phyloP scores from a whole-genome alignment of 1,140 invertebrate species.

The Conus ventricosus region DNA sequence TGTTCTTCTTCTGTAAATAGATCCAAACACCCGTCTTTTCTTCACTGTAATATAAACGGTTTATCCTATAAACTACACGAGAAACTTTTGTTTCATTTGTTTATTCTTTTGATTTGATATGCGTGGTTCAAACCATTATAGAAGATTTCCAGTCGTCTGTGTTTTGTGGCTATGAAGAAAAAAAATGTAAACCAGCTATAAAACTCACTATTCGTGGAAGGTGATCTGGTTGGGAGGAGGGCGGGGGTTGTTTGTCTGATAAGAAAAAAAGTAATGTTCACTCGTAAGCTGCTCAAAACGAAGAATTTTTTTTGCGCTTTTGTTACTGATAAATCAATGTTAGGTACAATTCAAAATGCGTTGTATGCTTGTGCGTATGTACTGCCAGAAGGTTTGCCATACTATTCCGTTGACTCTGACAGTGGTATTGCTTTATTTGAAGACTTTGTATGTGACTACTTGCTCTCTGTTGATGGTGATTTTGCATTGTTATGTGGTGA shows the following conservation, averaged over 20 bases:
- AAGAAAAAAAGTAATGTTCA: background rate
- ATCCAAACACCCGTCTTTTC: background rate
- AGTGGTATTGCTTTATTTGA: background rate
- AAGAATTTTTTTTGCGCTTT: background rate
- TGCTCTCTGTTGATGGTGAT: background rate
- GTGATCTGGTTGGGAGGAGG: background rate
- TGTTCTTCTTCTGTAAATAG: background rate
- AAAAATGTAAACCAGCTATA: background rate
- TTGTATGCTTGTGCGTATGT: background rate
- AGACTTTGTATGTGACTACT: background rate
- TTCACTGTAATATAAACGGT: background rate
- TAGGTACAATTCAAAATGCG: background rate
- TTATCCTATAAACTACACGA: background rate
- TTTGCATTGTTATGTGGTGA: background rate
- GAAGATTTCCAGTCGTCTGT: background rate
- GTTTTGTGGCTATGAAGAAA: background rate
- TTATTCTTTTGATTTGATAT: background rate
- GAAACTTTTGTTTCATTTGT: background rate
- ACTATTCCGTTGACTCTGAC: background rate
- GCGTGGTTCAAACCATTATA: background rate
- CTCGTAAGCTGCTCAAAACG: background rate
- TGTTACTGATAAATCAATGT: too few relatives aligned
- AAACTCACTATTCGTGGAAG: background rate
- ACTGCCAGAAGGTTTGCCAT: background rate
- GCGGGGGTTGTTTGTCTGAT: background rate